Conservation (phyloP, 2,797 vertebrate species). For the Liasis olivaceus region DNA sequence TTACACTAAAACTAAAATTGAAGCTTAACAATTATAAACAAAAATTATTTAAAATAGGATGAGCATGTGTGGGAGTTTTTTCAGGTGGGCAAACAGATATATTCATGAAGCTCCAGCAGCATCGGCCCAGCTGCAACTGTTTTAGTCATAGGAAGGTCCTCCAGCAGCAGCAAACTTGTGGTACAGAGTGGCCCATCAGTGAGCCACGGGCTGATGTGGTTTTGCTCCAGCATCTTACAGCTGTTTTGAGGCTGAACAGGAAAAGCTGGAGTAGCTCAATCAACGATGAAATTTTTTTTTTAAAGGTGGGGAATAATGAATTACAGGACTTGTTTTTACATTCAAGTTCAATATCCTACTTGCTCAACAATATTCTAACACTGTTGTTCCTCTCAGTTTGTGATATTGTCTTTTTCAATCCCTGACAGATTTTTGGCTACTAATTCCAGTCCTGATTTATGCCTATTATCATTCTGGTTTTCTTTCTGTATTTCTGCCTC, state of each 20-base stretch:
- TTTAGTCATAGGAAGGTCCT: neutral
- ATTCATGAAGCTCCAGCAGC: neutral
- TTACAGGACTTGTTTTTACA: neutral
- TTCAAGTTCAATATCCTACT: slow-evolving; percentile 16
- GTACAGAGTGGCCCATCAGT: neutral
- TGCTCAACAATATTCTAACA: neutral
- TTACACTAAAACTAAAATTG: neutral
- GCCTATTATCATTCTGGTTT: neutral
- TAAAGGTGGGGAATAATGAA: neutral
- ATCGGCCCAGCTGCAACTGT: neutral
- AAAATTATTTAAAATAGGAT: neutral
- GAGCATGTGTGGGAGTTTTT: neutral
- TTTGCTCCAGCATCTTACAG: neutral
- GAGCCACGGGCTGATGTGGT: neutral
- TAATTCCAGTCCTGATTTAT: neutral
- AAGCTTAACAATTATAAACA: neutral
- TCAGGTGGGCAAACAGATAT: neutral
- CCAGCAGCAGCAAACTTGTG: neutral
- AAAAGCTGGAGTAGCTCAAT: neutral
- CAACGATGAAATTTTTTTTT: neutral
- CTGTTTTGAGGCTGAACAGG: neutral
- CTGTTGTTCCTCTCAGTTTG: neutral
- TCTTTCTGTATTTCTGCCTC: slow-evolving; percentile 14
- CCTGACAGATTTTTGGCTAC: neutral
- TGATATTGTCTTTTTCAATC: neutral